Percentiles rank a stretch among this genome's conserved stretches.
phyloP scores from a whole-genome alignment of 2,797 vertebrate genomes.

The Dromococcyx pavoninus region DNA sequence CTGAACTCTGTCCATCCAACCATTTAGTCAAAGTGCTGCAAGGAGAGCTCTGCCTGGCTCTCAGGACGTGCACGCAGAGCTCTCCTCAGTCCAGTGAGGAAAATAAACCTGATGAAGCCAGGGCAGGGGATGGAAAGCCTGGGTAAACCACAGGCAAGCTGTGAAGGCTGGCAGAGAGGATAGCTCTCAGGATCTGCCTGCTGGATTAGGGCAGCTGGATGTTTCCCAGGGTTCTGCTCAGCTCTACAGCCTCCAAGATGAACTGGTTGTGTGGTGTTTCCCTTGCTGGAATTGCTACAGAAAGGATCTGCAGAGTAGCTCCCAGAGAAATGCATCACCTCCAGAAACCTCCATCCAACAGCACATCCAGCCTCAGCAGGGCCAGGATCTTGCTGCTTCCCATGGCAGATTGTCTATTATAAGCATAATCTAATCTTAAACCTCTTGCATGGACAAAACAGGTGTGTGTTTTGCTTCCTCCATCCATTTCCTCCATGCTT shows the following conservation, averaged over 20 bases:
- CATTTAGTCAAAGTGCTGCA: neutral
- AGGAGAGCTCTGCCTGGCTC: neutral
- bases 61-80: neutral
- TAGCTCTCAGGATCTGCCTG: neutral
- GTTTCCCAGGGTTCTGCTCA: neutral
- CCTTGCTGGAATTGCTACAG: neutral
- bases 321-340: neutral
- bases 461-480: neutral
- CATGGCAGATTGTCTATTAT: accelerated
- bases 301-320: neutral
- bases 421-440: neutral
- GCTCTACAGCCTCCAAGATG: neutral
- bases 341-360: neutral
- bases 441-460: neutral
- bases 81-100: neutral
- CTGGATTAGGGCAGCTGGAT: neutral
- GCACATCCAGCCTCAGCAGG: neutral
- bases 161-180: neutral
- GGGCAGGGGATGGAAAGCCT: neutral
- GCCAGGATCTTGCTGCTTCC: neutral
- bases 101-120: neutral
- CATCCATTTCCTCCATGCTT: neutral
- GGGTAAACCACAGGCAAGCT: neutral
- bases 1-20: neutral
- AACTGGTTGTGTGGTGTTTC: neutral